Evolutionary conservation across 1,140 invertebrate genomes (phyloP).

Genomic region (Panonychus citri): DNA sequence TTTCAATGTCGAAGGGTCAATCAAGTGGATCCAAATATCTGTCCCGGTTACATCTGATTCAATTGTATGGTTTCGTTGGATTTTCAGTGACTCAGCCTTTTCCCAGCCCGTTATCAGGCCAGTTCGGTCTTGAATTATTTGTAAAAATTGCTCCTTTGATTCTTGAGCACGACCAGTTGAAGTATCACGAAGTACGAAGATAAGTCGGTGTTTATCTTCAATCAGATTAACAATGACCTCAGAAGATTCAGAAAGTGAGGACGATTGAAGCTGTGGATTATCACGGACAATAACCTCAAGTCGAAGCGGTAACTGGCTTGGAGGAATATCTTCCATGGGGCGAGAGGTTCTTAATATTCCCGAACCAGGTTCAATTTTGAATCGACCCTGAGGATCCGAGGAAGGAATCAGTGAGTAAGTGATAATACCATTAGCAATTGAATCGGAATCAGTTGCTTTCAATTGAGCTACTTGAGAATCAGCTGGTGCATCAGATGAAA

Average conservation of each 20-base stretch:
- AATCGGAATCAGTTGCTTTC: slow-evolving; percentile 55
- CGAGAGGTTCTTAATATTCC: slow-evolving; percentile 46
- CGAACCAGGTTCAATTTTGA: slow-evolving; percentile 41
- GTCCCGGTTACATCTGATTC: slow-evolving; percentile 46
- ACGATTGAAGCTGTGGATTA: slow-evolving; percentile 29
- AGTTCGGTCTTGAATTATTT: slow-evolving; percentile 43
- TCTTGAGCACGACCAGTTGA: slow-evolving; percentile 41
- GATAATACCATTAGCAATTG: slow-evolving; percentile 47
- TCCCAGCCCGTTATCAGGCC: slow-evolving; percentile 51
- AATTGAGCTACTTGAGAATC: slow-evolving; percentile 47
- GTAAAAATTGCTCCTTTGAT: slow-evolving; percentile 35
- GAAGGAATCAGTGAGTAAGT: slow-evolving; percentile 40
- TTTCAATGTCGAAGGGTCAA: slow-evolving; percentile 49
- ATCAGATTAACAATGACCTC: slow-evolving; percentile 44
- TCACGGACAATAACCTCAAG: slow-evolving; percentile 47
- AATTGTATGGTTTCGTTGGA: slow-evolving; percentile 31
- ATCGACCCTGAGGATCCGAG: slow-evolving; percentile 36
- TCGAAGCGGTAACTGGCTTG: slow-evolving; percentile 39
- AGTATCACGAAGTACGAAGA: slow-evolving; percentile 46
- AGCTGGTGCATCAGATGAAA: slow-evolving; percentile 39
- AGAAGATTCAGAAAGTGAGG: slow-evolving; percentile 21
- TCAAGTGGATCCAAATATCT: slow-evolving; percentile 59
- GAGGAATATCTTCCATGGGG: slow-evolving; percentile 38
- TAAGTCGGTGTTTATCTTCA: slow-evolving; percentile 40
- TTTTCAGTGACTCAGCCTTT: slow-evolving; percentile 42